A percentile compares a stretch with the other conserved stretches of the same genome.
These are phyloP conservation scores for Chaetura pelagica DNA, from an alignment of 2,113 vertebrate species.

Conservation along the genomic window DNA sequence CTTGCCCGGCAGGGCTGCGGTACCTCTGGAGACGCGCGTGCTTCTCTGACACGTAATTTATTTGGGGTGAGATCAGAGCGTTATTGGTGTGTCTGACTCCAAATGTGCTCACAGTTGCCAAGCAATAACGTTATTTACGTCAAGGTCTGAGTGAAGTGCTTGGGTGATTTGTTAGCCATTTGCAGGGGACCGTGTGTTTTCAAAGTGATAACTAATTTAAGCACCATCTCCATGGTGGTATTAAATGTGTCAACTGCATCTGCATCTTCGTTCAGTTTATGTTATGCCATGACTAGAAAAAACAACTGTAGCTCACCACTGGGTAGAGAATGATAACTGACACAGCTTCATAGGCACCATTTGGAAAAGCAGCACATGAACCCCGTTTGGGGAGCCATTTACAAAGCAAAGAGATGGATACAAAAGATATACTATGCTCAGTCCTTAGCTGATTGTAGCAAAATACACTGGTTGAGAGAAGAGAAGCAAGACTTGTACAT, in stretches of 20 bases:
- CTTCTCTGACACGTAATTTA: neutral
- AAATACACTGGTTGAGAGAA: neutral
- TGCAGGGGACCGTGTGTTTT: neutral
- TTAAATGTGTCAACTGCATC: neutral
- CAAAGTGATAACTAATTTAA: neutral
- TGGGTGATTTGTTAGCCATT: neutral
- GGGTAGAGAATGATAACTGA: neutral
- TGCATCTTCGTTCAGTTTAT: neutral
- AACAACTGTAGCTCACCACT: neutral
- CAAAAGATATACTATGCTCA: neutral
- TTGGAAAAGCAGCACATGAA: neutral
- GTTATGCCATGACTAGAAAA: neutral
- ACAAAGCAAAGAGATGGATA: neutral
- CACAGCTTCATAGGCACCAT: neutral
- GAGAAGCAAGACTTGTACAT: neutral
- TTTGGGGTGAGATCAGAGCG: neutral
- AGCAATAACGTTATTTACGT: neutral
- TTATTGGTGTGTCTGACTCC: neutral
- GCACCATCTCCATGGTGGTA: neutral
- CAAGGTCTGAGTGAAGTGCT: neutral
- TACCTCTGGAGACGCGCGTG: neutral
- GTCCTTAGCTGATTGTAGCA: neutral
- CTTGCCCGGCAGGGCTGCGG: neutral
- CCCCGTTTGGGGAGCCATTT: neutral
- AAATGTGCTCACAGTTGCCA: neutral